These are phyloP conservation scores for Acrocephalus arundinaceus DNA, from an alignment of 2,113 vertebrate species.

Conservation along the genomic window DNA sequence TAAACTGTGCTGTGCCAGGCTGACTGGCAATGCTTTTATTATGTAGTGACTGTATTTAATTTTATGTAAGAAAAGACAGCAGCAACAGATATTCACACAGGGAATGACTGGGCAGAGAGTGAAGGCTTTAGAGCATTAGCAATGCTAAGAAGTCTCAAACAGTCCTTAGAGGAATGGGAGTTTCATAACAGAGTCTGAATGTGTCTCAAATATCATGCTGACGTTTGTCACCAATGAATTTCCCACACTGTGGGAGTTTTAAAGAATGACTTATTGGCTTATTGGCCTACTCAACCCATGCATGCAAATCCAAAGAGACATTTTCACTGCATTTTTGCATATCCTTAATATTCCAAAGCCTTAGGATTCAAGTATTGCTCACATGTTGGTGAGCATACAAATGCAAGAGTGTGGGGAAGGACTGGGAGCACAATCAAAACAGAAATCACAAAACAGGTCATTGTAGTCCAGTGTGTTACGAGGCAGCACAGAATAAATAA, in stretches of 20 bases:
- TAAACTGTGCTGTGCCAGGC: background rate
- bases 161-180: background rate
- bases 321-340: slow-evolving; percentile 32
- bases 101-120: slow-evolving; percentile 11
- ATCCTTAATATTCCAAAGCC: slow-evolving; percentile 42
- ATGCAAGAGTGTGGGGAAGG: background rate
- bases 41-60: background rate
- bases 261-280: slow-evolving; percentile 53
- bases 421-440: background rate
- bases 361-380: slow-evolving; percentile 11
- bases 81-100: background rate
- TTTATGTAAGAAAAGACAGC: background rate
- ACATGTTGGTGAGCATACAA: background rate
- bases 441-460: background rate
- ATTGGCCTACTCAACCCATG: slow-evolving; percentile 41
- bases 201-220: slow-evolving; percentile 37
- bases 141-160: slow-evolving; percentile 27
- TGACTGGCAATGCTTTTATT: background rate
- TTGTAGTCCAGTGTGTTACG: background rate
- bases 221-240: slow-evolving; percentile 42
- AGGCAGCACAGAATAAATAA: background rate
- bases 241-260: slow-evolving; percentile 55
- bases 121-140: slow-evolving; percentile 25
- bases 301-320: background rate
- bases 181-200: slow-evolving; percentile 29